phyloP scores from a whole-genome alignment of 1,140 invertebrate species.

The Lordiphosa mommai region DNA sequence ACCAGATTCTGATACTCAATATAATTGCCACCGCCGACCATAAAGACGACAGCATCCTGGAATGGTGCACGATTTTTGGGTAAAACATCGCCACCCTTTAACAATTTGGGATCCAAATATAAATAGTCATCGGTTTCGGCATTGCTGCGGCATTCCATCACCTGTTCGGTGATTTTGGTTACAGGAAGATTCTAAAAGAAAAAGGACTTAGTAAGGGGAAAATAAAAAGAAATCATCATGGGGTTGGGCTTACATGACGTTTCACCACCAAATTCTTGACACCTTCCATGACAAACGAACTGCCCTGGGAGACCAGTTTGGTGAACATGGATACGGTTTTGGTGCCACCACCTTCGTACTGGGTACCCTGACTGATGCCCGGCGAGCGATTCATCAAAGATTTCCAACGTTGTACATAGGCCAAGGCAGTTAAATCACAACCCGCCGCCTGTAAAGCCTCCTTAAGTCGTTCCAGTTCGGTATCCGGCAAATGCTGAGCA shows the following conservation, averaged over 20 bases:
- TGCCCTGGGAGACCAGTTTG: constrained; percentile 97
- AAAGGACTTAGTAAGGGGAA: neutral
- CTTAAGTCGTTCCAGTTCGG: constrained; percentile 91
- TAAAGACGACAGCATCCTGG: constrained; percentile 96
- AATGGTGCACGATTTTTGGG: constrained; percentile 86
- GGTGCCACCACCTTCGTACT: constrained; percentile 95
- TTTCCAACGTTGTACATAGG: constrained; percentile 95
- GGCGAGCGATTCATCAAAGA: constrained; percentile 68
- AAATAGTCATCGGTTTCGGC: constrained; percentile 92
- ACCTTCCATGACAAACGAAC: constrained; percentile 99
- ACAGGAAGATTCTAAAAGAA: constrained; percentile 89
- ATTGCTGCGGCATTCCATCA: constrained; percentile 92
- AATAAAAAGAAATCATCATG: too few relatives aligned
- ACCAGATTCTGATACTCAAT: constrained; percentile 99
- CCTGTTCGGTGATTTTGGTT: constrained; percentile 93
- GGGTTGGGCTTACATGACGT: constrained; percentile 94
- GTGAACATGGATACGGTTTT: constrained; percentile 99
- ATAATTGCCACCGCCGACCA: constrained; percentile 99
- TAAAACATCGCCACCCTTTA: constrained; percentile 86
- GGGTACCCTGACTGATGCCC: constrained; percentile 81
- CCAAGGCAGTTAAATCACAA: constrained; percentile 90
- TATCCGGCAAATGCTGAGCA: constrained; percentile 87
- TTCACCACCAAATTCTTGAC: constrained; percentile 99
- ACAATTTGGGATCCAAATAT: constrained; percentile 95
- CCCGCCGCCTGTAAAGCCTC: constrained; percentile 88